Conservation (phyloP, 2,113 vertebrate species). For the Neoarius graeffei region DNA sequence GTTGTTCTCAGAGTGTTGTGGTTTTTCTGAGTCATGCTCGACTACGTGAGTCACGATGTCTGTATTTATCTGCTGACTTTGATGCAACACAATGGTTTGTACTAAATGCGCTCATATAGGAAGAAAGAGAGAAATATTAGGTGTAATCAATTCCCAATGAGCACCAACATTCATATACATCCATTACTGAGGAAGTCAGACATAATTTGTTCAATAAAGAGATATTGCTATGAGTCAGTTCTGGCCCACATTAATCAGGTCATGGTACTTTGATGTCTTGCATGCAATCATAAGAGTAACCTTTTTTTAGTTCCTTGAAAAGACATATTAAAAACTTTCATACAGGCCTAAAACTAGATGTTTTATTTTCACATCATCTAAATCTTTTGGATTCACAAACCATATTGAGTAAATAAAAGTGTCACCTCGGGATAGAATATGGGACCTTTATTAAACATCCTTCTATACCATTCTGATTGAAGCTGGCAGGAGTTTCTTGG, state of each 20-base stretch:
- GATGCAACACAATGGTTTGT: background rate
- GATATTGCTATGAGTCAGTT: background rate
- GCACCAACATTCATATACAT: background rate
- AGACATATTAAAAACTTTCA: background rate
- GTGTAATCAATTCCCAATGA: background rate
- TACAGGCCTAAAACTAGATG: background rate
- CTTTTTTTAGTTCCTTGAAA: background rate
- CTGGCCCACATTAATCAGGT: background rate
- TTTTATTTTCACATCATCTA: background rate
- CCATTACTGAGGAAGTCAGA: background rate
- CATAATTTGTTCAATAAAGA: background rate
- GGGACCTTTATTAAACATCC: background rate
- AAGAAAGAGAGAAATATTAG: background rate
- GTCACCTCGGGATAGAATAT: background rate
- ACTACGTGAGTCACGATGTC: slow-evolving; percentile 27
- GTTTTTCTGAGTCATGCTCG: slow-evolving; percentile 21
- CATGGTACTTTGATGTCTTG: background rate
- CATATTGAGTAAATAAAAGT: background rate
- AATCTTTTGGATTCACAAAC: background rate
- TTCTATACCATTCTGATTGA: background rate
- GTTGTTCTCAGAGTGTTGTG: slow-evolving; percentile 1
- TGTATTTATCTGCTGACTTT: slow-evolving; percentile 11
- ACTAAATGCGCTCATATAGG: background rate
- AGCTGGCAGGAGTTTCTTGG: background rate
- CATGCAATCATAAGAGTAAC: background rate